A percentile compares a stretch with the other conserved stretches of the same genome.
Evolutionary conservation across 2,797 vertebrate genomes (phyloP).

Genomic region (Huso huso): DNA sequence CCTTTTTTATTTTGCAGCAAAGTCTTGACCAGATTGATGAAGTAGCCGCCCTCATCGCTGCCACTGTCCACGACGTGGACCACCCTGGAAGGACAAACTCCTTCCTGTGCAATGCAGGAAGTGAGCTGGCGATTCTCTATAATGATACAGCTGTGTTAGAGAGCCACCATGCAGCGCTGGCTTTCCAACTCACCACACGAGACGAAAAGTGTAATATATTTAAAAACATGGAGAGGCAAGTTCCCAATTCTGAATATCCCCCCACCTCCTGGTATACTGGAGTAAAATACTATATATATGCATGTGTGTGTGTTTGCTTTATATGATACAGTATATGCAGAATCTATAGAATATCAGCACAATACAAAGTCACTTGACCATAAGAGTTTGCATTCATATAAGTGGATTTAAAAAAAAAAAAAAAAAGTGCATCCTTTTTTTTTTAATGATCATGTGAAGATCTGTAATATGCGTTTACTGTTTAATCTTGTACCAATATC

Average conservation of each 20-base stretch:
- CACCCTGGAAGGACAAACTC: slow-evolving; percentile 92
- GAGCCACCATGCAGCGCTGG: slow-evolving; percentile 87
- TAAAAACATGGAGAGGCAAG: slow-evolving; percentile 87
- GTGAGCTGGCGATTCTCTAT: slow-evolving; percentile 84
- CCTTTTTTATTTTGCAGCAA: slow-evolving; percentile 62
- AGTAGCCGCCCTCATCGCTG: slow-evolving; percentile 86
- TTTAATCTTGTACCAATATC: slow-evolving; percentile 43
- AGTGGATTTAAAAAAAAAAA: neutral
- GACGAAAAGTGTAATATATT: slow-evolving; percentile 95
- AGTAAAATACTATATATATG: no score
- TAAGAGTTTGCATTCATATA: neutral
- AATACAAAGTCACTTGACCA: no score
- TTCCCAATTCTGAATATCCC: neutral
- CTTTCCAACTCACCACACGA: slow-evolving; percentile 85
- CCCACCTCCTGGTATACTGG: no score
- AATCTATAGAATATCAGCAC: no score
- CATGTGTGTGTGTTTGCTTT: neutral
- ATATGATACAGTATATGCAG: no score
- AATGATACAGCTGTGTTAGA: slow-evolving; percentile 89
- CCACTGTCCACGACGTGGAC: slow-evolving; percentile 87
- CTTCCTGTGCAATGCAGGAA: slow-evolving; percentile 91
- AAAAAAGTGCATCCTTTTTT: neutral
- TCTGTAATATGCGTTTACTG: slow-evolving; percentile 44
- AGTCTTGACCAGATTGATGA: slow-evolving; percentile 84
- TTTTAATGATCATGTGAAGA: neutral